phyloP scores from a whole-genome alignment of 2,888 invertebrate species.

The Halictus quadricinctus region DNA sequence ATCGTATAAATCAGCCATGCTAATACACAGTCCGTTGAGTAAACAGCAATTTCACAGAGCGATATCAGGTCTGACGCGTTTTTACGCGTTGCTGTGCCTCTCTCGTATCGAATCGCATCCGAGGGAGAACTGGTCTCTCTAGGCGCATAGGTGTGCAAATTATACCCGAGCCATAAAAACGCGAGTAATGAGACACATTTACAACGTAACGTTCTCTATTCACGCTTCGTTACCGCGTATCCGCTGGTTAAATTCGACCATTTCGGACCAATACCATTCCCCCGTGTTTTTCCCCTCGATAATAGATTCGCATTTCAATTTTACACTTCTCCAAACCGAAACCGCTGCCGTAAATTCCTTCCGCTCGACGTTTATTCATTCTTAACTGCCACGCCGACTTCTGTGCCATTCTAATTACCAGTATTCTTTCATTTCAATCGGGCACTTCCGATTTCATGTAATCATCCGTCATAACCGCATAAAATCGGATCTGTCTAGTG shows the following conservation, averaged over 20 bases:
- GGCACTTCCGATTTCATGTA: too few species aligned
- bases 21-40: conserved; percentile 57
- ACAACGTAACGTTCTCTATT: conserved; percentile 11
- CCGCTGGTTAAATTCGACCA: background rate
- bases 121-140: conserved; percentile 57
- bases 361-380: background rate
- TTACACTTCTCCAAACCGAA: background rate
- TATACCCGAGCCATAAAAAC: background rate
- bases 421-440: too few species aligned
- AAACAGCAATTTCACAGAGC: conserved; percentile 67
- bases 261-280: background rate
- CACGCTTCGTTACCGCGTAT: conserved; percentile 6
- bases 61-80: conserved; percentile 44
- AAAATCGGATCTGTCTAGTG: too few species aligned
- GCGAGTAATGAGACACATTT: background rate
- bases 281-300: background rate
- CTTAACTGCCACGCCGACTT: background rate
- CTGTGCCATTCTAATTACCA: too few species aligned
- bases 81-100: conserved; percentile 35
- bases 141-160: conserved; percentile 2
- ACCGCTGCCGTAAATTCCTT: background rate
- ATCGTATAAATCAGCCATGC: conserved; percentile 52
- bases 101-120: conserved; percentile 55
- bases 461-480: too few species aligned
- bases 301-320: background rate